These are phyloP conservation scores for Rhea pennata DNA, from an alignment of 2,113 vertebrate species.

Conservation along the genomic window DNA sequence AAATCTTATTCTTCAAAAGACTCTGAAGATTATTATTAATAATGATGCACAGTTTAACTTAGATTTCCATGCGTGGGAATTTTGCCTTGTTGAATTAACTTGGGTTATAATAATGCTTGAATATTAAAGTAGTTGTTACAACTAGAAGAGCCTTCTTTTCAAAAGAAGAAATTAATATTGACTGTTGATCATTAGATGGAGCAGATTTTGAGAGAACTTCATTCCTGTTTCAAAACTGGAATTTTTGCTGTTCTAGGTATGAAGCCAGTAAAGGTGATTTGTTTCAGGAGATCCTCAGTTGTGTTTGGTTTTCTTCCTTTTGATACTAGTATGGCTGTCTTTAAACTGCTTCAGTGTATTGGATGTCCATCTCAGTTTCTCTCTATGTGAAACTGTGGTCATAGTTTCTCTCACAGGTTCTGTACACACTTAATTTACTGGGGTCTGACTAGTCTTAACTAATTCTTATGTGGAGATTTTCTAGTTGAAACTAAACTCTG, in stretches of 20 bases:
- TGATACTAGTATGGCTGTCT: neutral
- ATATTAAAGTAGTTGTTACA: neutral
- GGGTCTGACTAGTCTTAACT: neutral
- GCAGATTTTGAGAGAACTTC: neutral
- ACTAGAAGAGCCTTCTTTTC: neutral
- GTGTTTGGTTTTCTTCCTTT: neutral
- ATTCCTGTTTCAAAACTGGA: neutral
- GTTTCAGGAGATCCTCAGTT: neutral
- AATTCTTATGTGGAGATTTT: neutral
- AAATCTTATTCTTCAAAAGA: neutral
- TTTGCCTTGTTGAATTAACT: neutral
- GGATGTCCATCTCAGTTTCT: neutral
- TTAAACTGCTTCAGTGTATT: neutral
- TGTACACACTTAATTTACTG: accelerated
- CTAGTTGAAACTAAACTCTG: neutral
- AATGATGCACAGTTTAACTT: neutral
- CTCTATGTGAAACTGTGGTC: neutral
- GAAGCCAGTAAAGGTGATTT: neutral
- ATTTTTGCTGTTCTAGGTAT: neutral
- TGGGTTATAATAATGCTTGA: neutral
- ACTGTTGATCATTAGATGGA: neutral
- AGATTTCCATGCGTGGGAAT: neutral
- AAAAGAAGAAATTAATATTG: neutral
- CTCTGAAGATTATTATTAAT: neutral
- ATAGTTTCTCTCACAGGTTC: neutral